Conservation (phyloP, 2,888 invertebrate genomes). For the Aelia acuminata region DNA sequence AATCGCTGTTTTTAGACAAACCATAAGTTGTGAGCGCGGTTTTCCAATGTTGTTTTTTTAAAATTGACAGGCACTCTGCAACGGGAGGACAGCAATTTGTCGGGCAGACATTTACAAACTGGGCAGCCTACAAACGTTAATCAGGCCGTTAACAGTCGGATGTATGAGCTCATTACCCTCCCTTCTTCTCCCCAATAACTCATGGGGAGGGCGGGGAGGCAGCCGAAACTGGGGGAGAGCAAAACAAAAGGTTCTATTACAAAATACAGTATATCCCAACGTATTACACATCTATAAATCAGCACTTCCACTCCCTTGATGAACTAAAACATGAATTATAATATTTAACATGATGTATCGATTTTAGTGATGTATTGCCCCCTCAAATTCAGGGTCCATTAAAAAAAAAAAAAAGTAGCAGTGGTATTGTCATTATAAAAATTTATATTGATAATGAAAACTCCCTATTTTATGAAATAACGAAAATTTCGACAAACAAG, state of each 20-base stretch:
- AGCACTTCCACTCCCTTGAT: too few species aligned
- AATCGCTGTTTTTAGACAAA: not conserved
- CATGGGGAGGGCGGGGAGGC: not conserved
- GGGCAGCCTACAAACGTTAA: constrained; percentile 12
- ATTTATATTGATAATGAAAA: too few species aligned
- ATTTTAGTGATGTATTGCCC: too few species aligned
- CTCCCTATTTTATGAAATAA: too few species aligned
- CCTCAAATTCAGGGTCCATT: too few species aligned
- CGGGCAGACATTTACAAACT: constrained; percentile 30
- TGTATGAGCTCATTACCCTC: constrained; percentile 41
- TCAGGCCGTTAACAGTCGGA: constrained; percentile 42
- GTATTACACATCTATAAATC: too few species aligned
- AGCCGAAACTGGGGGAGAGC: not conserved
- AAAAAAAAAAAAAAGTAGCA: too few species aligned
- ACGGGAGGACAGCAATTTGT: not conserved
- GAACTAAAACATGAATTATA: too few species aligned
- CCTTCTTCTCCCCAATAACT: not conserved
- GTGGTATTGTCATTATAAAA: too few species aligned
- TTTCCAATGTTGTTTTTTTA: not conserved
- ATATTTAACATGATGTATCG: too few species aligned
- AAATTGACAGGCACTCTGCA: not conserved
- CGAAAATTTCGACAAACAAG: too few species aligned
- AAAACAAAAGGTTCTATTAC: not conserved
- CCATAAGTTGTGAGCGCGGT: not conserved
- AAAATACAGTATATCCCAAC: too few species aligned